A percentile compares a stretch with the other conserved stretches of the same genome.
These are phyloP conservation scores for Clarias gariepinus DNA, from an alignment of 2,113 vertebrate species.

Conservation along the genomic window DNA sequence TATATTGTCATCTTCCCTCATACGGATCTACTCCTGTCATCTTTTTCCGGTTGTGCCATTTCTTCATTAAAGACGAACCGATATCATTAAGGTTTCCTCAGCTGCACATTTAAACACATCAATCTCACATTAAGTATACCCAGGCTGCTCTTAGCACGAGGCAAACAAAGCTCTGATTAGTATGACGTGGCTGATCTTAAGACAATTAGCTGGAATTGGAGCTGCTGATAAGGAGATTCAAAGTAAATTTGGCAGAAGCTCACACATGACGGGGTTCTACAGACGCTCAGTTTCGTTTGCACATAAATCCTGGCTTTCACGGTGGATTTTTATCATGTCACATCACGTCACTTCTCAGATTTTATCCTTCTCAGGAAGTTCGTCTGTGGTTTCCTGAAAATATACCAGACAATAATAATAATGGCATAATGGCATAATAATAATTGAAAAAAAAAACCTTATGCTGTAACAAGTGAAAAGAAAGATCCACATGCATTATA, in stretches of 20 bases:
- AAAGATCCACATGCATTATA: too few species aligned
- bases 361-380: neutral
- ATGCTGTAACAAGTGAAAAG: neutral
- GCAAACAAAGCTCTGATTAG: conserved; percentile 51
- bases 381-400: neutral
- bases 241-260: conserved; percentile 35
- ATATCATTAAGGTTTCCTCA: conserved; percentile 48
- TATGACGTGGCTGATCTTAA: conserved; percentile 52
- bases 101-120: conserved; percentile 47
- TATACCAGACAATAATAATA: neutral
- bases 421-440: neutral
- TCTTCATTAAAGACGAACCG: conserved; percentile 48
- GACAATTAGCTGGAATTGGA: conserved; percentile 45
- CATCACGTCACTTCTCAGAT: neutral
- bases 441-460: neutral
- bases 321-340: neutral
- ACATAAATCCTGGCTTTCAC: too few species aligned
- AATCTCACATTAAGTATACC: conserved; percentile 46
- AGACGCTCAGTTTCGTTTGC: neutral
- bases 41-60: conserved; percentile 30
- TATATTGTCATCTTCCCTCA: neutral
- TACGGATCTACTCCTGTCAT: neutral
- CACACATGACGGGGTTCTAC: neutral
- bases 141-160: conserved; percentile 22
- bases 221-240: conserved; percentile 40